These are phyloP conservation scores for Drosophila rellima DNA, from an alignment of 2,888 invertebrate genomes.

Conservation along the genomic window DNA sequence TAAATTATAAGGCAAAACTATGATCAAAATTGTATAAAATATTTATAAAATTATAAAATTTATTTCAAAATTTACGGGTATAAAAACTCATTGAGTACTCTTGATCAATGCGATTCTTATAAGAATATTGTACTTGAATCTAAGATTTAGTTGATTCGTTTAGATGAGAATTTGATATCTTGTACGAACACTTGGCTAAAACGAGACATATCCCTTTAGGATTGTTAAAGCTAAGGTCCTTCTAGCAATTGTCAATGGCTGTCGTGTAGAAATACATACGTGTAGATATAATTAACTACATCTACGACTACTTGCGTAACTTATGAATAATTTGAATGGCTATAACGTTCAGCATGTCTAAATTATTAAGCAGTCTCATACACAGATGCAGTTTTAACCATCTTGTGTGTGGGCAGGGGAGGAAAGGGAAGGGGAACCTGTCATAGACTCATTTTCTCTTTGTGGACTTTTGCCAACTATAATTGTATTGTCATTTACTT, in stretches of 20 bases:
- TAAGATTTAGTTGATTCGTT: too few species aligned
- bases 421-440: background rate
- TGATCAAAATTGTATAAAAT: too few species aligned
- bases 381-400: conserved; percentile 4
- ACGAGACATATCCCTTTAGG: background rate
- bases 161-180: too few species aligned
- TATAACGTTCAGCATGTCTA: conserved; percentile 7
- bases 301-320: background rate
- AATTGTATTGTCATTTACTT: conserved; percentile 41
- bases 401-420: background rate
- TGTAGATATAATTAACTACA: conserved; percentile 1
- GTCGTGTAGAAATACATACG: conserved; percentile 6
- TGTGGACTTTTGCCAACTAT: conserved; percentile 24
- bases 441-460: conserved; percentile 15
- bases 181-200: background rate
- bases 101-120: too few species aligned
- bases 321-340: background rate
- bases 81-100: too few species aligned
- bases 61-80: too few species aligned
- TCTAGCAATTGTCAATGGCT: conserved; percentile 1
- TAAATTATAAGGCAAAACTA: too few species aligned
- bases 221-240: background rate
- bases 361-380: conserved; percentile 15
- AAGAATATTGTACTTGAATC: too few species aligned
- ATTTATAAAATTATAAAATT: too few species aligned